Conservation (phyloP, 2,888 invertebrate species). For the Cryptocephalus primarius region DNA sequence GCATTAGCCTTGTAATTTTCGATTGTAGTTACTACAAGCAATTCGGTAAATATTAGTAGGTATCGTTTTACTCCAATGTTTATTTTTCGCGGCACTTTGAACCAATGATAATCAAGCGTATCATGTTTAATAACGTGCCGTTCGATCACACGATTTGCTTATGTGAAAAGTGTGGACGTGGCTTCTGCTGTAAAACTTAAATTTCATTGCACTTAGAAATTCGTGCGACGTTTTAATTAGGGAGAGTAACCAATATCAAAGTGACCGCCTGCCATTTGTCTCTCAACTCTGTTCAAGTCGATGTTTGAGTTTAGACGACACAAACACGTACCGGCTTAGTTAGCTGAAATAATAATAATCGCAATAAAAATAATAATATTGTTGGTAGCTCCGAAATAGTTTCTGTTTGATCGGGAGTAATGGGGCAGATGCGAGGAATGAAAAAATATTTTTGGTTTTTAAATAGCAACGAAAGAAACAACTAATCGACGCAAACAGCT, state of each 20-base stretch:
- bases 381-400: not conserved
- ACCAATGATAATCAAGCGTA: no score
- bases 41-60: no score
- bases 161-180: no score
- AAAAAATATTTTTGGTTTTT: not conserved
- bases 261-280: conserved; percentile 25
- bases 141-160: no score
- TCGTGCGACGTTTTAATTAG: conserved; percentile 23
- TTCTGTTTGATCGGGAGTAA: not conserved
- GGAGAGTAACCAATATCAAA: conserved; percentile 26
- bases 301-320: conserved; percentile 8
- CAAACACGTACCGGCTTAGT: conserved; percentile 6
- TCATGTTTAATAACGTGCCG: no score
- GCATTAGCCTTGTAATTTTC: no score
- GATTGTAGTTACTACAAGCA: no score
- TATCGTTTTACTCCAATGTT: no score
- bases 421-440: not conserved
- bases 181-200: no score
- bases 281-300: conserved; percentile 14
- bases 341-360: not conserved
- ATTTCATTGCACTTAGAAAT: not conserved
- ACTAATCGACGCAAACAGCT: not conserved
- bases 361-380: not conserved
- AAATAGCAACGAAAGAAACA: not conserved
- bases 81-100: no score